Evolutionary conservation across 2,888 invertebrate genomes (phyloP).

Genomic region (Cloeon dipterum): DNA sequence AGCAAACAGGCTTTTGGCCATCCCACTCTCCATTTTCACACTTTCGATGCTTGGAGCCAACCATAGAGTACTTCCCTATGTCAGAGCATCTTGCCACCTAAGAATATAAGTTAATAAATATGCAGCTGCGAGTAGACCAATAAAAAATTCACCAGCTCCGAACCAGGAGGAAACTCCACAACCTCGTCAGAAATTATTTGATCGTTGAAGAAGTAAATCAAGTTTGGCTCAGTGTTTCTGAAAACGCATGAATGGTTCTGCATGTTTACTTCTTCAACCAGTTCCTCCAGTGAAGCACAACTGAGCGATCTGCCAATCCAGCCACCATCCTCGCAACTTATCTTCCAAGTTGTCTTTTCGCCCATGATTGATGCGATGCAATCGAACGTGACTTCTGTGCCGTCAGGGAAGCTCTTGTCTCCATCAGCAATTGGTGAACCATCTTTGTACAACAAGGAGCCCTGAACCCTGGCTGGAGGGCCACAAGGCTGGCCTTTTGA

Average conservation of each 20-base stretch:
- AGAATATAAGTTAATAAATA: constrained; percentile 9
- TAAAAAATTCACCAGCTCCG: constrained; percentile 30
- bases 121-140: too few species aligned
- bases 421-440: constrained; percentile 41
- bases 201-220: constrained; percentile 61
- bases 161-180: constrained; percentile 55
- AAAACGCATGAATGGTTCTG: constrained; percentile 52
- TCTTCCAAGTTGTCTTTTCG: constrained; percentile 63
- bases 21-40: constrained; percentile 66
- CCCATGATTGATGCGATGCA: constrained; percentile 63
- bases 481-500: constrained; percentile 23
- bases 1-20: constrained; percentile 51
- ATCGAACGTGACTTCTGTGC: constrained; percentile 60
- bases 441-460: constrained; percentile 45
- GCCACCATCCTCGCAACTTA: constrained; percentile 60
- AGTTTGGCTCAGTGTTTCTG: constrained; percentile 52
- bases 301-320: constrained; percentile 64
- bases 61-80: constrained; percentile 66
- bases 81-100: constrained; percentile 45
- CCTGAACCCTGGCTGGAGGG: constrained; percentile 47
- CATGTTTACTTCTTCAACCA: constrained; percentile 7
- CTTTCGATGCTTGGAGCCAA: constrained; percentile 44
- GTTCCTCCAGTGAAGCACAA: constrained; percentile 24
- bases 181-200: constrained; percentile 48
- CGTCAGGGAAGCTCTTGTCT: constrained; percentile 47